Evolutionary conservation across 2,797 vertebrate genomes (phyloP), one percentile per base, ranked within the genome.

Genomic region (Myotis daubentonii): DNA sequence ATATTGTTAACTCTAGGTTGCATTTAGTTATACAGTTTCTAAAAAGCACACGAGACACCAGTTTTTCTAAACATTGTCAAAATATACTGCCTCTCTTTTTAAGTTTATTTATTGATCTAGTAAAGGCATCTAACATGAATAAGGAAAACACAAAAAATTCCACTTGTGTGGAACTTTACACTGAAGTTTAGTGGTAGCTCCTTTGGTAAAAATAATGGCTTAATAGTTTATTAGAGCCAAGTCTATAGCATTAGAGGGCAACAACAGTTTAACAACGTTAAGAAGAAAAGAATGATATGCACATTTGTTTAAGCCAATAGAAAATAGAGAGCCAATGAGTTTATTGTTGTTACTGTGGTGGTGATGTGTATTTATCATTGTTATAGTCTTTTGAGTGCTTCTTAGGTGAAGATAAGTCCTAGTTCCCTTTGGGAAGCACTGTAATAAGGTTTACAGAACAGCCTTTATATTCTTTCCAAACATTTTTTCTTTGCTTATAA

Each of bases 401-500:
- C 57, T 51, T 90, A 89, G 80, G 13, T 93, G 36, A 93, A 93
- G 80, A 75, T 93, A 82, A 62, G n/a, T 86, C 44, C 65, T 83
- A 83, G 19, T 70, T 93, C 87, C 74, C 62, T 95, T 93, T 94
- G 88, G 80, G 78, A 95, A 91, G 84, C n/a, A 87, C 71, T 86
- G 15, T 87, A 82, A 78, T 94, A 87, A 85, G 38, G 20, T 91
- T 89, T 96, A 87, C 78, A 92, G 79, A 81, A 90, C 60, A 97
- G 57, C 75, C 85, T 95, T 95, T 86, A 94, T 95, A 86, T 51
- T 93, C 85, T 93, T 94, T 8, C 89, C 76, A 95, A 95, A 95
- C 36, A 88, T 88, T 96, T 94, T 88, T 89, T 91, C 51, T 78
- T 96, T 97, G 97, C 97, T 97, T 94, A 70, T 86, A 97, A 97